These are phyloP conservation scores for Stratiolaelaps scimitus DNA, from an alignment of 1,140 invertebrate species.

Conservation along the genomic window DNA sequence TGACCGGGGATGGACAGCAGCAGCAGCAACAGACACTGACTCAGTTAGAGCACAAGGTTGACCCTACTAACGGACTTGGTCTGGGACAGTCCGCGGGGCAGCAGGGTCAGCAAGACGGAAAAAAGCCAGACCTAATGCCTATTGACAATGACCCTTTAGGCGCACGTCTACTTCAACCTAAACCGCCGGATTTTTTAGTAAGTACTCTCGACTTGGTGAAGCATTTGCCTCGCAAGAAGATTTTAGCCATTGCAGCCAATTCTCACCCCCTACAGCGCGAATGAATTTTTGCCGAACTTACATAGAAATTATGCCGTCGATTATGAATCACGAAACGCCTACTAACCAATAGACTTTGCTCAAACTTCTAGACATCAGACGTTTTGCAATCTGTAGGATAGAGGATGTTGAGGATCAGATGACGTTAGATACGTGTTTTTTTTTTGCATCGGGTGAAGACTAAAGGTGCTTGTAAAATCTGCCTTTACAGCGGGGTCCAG, in stretches of 20 bases:
- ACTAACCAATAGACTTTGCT: not conserved
- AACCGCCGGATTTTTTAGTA: slow-evolving; percentile 28
- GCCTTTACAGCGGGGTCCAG: slow-evolving; percentile 25
- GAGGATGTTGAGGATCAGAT: not conserved
- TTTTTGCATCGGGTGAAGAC: not conserved
- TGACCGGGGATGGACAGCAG: not conserved
- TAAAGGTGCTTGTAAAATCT: not conserved
- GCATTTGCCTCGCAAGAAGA: no score
- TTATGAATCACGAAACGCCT: not conserved
- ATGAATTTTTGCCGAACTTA: not conserved
- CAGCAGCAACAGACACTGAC: not conserved
- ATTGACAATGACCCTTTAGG: slow-evolving; percentile 26
- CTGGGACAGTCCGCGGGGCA: not conserved
- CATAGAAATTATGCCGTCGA: not conserved
- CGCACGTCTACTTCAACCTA: slow-evolving; percentile 18
- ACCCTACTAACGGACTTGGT: slow-evolving; percentile 8
- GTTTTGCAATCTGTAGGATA: no score
- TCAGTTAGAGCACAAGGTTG: slow-evolving; percentile 7
- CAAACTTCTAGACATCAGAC: no score
- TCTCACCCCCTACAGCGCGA: no score
- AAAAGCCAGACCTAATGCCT: slow-evolving; percentile 27
- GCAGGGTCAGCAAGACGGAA: not conserved
- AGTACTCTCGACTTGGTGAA: not conserved
- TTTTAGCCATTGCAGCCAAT: no score
- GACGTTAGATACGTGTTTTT: not conserved